These are phyloP conservation scores for Phrynocephalus versicolor DNA, from an alignment of 2,113 vertebrate species.

Conservation along the genomic window DNA sequence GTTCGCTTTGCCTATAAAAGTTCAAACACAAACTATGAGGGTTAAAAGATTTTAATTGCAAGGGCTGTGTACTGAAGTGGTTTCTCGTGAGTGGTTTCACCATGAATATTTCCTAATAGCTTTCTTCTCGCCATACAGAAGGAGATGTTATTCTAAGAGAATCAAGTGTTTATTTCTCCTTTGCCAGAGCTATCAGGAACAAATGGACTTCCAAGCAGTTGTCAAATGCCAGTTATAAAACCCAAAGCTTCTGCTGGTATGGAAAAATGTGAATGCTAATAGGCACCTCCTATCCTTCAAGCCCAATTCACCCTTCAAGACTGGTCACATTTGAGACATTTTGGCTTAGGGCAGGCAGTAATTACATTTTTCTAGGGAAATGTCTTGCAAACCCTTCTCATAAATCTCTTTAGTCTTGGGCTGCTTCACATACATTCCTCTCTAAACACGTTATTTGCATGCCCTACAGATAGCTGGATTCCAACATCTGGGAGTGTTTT, in stretches of 20 bases:
- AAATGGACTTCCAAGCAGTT: background rate
- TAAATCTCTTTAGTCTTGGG: conserved; percentile 44
- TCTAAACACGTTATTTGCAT: conserved; percentile 66
- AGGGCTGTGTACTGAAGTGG: conserved; percentile 31
- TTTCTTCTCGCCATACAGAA: conserved; percentile 30
- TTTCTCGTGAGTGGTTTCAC: conserved; percentile 38
- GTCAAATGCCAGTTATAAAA: conserved; percentile 49
- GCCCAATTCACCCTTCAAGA: conserved; percentile 41
- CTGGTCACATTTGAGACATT: conserved; percentile 24
- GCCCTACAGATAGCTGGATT: conserved; percentile 68
- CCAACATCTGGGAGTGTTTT: conserved; percentile 73
- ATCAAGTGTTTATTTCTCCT: conserved; percentile 43
- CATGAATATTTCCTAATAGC: conserved; percentile 32
- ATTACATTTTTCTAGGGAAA: background rate
- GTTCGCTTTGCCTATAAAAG: conserved; percentile 51
- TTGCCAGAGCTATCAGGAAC: background rate
- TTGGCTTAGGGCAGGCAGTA: background rate
- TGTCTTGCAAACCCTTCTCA: conserved; percentile 40
- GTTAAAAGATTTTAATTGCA: conserved; percentile 46
- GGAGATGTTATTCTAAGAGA: conserved; percentile 32
- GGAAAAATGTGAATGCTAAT: conserved; percentile 22
- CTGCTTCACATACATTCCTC: conserved; percentile 55
- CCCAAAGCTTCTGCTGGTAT: conserved; percentile 27
- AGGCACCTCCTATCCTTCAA: conserved; percentile 29
- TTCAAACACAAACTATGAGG: conserved; percentile 37